Evolutionary conservation across 1,140 invertebrate genomes (phyloP), one percentile per base, ranked within the genome.

Genomic region (Doryteuthis pealeii): DNA sequence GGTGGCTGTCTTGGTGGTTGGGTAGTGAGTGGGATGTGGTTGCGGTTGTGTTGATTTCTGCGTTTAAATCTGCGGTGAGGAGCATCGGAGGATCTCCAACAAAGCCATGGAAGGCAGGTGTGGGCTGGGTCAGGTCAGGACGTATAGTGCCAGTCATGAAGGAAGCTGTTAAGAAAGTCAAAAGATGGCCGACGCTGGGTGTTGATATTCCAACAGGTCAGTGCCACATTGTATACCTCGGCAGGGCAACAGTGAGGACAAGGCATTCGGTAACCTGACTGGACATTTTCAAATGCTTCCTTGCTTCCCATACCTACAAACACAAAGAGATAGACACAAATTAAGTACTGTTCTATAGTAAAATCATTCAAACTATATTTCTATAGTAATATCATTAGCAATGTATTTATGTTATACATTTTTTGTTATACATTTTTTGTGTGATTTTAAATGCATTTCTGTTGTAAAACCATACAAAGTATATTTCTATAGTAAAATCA

Each of bases 131-230:
- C n/a, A 28, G 43, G 71, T 72, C 71, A 72, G 30, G 32, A 62
- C 10, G 49, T 62, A 43, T n/a, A 28, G 26, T 65, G 35, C 12
- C 45, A 82, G 74, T 86, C 84, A 72, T 86, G 82, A 58, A 86
- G 76, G 76, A 85, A 85, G 30, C 83, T 86, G 76, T 86, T 84
- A n/a, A 86, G 78, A 69, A 82, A 86, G 80, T 86, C 84, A 81
- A 86, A 86, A 26, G 82, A 82, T 31, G 84, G 84, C 26, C 84
- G 76, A 6, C 81, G 81, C 49, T 81, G 84, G 28, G 81, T 77
- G 45, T 82, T 85, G 22, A 74, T 80, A 69, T 83, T 82, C 84
- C 84, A 86, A 68, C 83, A 84, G 10, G 79, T 80, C 58, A 84
- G 73, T 58, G 84, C 83, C 43, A 86, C 82, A 62, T 84, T 81